phyloP scores from a whole-genome alignment of 2,797 vertebrate genomes.

The Sebastes paucispinis region DNA sequence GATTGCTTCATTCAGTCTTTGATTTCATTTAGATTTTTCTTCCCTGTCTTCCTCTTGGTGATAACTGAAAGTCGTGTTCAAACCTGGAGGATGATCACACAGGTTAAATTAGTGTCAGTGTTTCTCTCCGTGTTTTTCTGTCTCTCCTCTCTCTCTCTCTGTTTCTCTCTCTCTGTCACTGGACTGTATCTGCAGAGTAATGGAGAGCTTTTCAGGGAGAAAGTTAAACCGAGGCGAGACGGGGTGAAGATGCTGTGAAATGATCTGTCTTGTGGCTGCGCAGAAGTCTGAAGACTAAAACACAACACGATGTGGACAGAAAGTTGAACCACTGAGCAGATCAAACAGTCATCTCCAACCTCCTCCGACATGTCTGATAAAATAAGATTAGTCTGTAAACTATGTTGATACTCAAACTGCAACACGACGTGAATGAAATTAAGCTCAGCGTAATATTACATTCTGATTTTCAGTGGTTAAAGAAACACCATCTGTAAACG shows the following conservation, averaged over 20 bases:
- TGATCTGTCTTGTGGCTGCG: background rate
- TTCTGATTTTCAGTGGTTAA: background rate
- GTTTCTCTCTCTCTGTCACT: background rate
- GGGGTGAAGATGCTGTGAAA: slow-evolving; percentile 10
- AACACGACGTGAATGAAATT: background rate
- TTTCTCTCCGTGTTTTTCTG: background rate
- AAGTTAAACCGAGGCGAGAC: background rate
- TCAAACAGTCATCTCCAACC: background rate
- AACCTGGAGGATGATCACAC: background rate
- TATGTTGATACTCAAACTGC: background rate
- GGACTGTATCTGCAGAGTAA: slow-evolving; percentile 4
- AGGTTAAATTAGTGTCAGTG: background rate
- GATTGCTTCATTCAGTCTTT: background rate
- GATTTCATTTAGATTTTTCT: background rate
- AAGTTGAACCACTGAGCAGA: background rate
- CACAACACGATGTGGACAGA: background rate
- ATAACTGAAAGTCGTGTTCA: background rate
- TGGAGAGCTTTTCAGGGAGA: slow-evolving; percentile 5
- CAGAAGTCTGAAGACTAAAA: background rate
- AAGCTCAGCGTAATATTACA: background rate
- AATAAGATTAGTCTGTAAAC: background rate
- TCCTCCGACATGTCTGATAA: background rate
- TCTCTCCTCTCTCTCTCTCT: no score
- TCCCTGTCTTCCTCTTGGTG: background rate
- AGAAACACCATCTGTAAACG: slow-evolving; percentile 1